Evolutionary conservation across 2,797 vertebrate species (phyloP).

Genomic region (Lemur catta): DNA sequence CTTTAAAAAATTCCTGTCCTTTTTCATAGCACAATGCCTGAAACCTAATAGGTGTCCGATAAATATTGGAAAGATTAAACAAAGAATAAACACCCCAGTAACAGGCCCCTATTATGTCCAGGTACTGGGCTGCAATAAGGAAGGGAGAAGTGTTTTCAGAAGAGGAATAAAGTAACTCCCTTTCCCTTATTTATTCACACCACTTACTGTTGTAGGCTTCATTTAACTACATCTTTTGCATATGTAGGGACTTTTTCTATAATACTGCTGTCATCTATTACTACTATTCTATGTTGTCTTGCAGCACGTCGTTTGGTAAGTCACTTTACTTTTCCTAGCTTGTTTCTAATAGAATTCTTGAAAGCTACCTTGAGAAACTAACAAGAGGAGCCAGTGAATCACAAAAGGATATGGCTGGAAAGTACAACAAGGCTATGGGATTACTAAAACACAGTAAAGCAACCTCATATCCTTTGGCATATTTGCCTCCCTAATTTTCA

Average conservation of each 20-base stretch:
- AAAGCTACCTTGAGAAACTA: background rate
- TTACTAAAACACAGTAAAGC: background rate
- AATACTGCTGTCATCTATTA: background rate
- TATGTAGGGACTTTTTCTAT: background rate
- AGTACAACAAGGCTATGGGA: background rate
- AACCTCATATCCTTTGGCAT: background rate
- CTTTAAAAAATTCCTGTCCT: too few species aligned
- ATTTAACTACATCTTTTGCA: background rate
- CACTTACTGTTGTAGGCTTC: background rate
- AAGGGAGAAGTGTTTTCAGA: background rate
- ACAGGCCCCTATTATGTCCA: background rate
- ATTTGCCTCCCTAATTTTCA: background rate
- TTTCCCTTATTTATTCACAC: background rate
- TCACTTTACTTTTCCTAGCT: background rate
- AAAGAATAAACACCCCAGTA: background rate
- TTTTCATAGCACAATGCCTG: background rate
- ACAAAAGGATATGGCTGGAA: background rate
- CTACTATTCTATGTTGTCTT: background rate
- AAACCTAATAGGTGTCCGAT: background rate
- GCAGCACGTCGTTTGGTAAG: background rate
- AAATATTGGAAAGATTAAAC: background rate
- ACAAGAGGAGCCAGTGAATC: background rate
- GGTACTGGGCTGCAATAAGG: background rate
- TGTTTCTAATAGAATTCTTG: background rate
- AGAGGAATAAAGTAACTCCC: background rate